Evolutionary conservation across 2,888 invertebrate species (phyloP).

Genomic region (Volucella inanis): DNA sequence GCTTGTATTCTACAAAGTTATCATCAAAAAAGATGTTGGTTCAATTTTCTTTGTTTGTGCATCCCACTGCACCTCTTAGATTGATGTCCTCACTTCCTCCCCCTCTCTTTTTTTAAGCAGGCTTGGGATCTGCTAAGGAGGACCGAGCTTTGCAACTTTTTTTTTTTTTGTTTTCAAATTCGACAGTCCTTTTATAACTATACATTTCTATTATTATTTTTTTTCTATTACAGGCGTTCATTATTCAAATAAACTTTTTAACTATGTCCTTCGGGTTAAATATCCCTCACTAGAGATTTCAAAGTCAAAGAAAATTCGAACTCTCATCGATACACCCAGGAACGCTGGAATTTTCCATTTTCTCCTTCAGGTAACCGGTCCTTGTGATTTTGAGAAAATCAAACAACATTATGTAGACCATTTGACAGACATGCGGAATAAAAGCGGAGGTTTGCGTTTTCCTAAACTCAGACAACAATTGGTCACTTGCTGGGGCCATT

Average conservation of each 20-base stretch:
- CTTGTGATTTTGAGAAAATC: slow-evolving; percentile 85
- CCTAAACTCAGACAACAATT: slow-evolving; percentile 87
- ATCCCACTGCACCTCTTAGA: too few species aligned
- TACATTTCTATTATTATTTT: too few species aligned
- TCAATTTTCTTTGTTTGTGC: too few species aligned
- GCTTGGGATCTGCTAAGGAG: too few species aligned
- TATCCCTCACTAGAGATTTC: slow-evolving; percentile 86
- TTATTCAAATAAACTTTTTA: slow-evolving; percentile 84
- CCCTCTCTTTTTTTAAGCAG: too few species aligned
- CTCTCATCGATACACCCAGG: slow-evolving; percentile 88
- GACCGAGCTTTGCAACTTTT: too few species aligned
- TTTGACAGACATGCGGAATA: slow-evolving; percentile 85
- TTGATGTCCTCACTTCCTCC: too few species aligned
- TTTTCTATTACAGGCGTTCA: slow-evolving; percentile 84
- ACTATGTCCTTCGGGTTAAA: slow-evolving; percentile 85
- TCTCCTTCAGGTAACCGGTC: slow-evolving; percentile 86
- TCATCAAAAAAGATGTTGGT: too few species aligned
- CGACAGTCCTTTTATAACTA: slow-evolving; percentile 1
- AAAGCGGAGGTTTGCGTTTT: slow-evolving; percentile 85
- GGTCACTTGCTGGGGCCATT: slow-evolving; percentile 90
- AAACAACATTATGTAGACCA: slow-evolving; percentile 84
- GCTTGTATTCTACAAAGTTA: too few species aligned
- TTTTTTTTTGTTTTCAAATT: not conserved
- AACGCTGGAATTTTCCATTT: slow-evolving; percentile 90
- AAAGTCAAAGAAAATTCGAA: slow-evolving; percentile 86